These are phyloP conservation scores for Luidia sarsii DNA, from an alignment of 53 echinoderm and acorn worm genomes.

Conservation along the genomic window DNA sequence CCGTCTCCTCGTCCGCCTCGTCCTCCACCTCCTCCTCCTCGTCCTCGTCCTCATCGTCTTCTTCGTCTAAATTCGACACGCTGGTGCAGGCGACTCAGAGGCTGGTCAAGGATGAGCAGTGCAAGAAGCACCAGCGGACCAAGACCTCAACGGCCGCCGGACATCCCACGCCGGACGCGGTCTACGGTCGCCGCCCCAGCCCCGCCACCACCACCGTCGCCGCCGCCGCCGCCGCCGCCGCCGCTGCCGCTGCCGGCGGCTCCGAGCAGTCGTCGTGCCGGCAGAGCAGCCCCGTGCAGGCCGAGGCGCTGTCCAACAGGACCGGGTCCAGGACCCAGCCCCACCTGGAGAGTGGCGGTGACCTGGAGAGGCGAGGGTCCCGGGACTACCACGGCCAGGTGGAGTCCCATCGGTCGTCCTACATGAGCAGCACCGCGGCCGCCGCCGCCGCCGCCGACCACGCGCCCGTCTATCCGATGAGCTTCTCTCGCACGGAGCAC, in stretches of 20 bases:
- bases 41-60: too few relatives aligned
- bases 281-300: slow-evolving; percentile 55
- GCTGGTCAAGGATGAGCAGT: slow-evolving; percentile 79
- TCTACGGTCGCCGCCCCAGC: slow-evolving; percentile 35
- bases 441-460: slow-evolving; percentile 11
- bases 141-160: slow-evolving; percentile 31
- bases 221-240: slow-evolving; percentile 5
- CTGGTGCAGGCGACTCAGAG: slow-evolving; percentile 84
- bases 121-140: slow-evolving; percentile 64
- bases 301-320: slow-evolving; percentile 37
- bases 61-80: slow-evolving; percentile 70
- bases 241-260: slow-evolving; percentile 16
- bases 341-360: slow-evolving; percentile 37
- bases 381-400: slow-evolving; percentile 37
- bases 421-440: slow-evolving; percentile 28
- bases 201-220: too few relatives aligned
- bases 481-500: slow-evolving; percentile 50
- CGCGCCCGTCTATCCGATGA: slow-evolving; percentile 19
- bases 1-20: too few relatives aligned
- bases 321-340: slow-evolving; percentile 19
- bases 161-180: slow-evolving; percentile 19
- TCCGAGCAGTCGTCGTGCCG: slow-evolving; percentile 54
- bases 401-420: slow-evolving; percentile 23
- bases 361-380: slow-evolving; percentile 34
- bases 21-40: too few relatives aligned